Evolutionary conservation across 2,113 vertebrate genomes (phyloP).

Genomic region (Falcunculus frontatus): DNA sequence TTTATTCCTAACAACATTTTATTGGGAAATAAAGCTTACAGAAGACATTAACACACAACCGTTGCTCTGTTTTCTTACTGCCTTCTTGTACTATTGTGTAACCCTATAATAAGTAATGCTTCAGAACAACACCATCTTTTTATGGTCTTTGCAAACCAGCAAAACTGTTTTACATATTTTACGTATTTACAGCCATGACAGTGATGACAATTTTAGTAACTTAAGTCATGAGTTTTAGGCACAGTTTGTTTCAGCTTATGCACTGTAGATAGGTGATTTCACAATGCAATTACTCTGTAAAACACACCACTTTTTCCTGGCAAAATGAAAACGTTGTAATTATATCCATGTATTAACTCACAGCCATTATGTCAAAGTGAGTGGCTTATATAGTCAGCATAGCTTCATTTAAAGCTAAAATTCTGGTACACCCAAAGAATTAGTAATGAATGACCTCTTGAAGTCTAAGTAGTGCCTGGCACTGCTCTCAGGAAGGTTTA

Average conservation of each 20-base stretch:
- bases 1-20: not conserved
- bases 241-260: not conserved
- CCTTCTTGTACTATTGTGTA: not conserved
- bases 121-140: not conserved
- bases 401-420: not conserved
- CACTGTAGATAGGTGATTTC: not conserved
- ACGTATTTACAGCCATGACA: not conserved
- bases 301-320: not conserved
- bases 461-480: not conserved
- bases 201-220: not conserved
- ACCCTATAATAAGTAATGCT: not conserved
- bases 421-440: not conserved
- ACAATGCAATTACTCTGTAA: not conserved
- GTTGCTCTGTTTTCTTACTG: not conserved
- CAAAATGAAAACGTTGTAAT: not conserved
- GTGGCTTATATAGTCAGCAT: not conserved
- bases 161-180: not conserved
- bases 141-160: not conserved
- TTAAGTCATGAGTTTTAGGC: not conserved
- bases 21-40: not conserved
- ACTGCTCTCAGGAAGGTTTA: not conserved
- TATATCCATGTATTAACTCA: not conserved
- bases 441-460: not conserved
- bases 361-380: not conserved
- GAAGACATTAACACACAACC: not conserved